Conservation (phyloP, 2,113 vertebrate species). For the Mesembrinibis cayennensis region DNA sequence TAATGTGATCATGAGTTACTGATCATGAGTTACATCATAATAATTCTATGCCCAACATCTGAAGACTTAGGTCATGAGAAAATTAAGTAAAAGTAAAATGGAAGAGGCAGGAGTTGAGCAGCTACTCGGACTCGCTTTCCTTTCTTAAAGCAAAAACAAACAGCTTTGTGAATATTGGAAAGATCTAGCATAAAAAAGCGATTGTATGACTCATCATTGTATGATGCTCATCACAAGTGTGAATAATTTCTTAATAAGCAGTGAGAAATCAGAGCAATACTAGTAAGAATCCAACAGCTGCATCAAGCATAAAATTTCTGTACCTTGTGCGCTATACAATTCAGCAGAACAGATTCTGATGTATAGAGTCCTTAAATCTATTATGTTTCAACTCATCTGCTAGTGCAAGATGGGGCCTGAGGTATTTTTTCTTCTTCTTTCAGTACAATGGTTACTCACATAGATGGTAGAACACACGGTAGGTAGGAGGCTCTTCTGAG, state of each 20-base stretch:
- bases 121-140: not conserved
- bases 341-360: not conserved
- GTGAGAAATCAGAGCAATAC: not conserved
- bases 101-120: not conserved
- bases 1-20: not conserved
- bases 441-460: not conserved
- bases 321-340: not conserved
- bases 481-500: not conserved
- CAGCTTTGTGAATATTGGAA: not conserved
- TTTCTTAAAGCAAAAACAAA: not conserved
- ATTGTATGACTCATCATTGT: not conserved
- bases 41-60: not conserved
- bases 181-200: not conserved
- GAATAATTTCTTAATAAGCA: not conserved
- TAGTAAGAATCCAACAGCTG: not conserved
- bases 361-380: not conserved
- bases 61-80: not conserved
- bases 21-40: not conserved
- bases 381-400: not conserved
- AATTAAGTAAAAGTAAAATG: not conserved
- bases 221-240: not conserved
- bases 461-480: not conserved
- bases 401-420: not conserved
- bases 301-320: not conserved
- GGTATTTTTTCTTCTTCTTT: not conserved